phyloP scores from a whole-genome alignment of 2,888 invertebrate genomes.

The Diarsia dahlii region DNA sequence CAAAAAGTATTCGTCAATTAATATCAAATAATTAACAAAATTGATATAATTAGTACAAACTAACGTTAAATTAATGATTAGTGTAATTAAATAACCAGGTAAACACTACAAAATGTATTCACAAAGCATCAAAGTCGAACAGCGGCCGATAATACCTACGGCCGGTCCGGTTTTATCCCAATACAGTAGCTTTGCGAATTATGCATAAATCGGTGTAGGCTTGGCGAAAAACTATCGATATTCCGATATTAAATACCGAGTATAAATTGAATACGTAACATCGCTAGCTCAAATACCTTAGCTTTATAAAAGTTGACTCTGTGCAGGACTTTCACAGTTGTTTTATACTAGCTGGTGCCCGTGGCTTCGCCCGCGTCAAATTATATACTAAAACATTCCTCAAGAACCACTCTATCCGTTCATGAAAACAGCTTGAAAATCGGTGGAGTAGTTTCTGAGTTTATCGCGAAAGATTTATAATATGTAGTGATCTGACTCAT shows the following conservation, averaged over 20 bases:
- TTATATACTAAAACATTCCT: too few relatives aligned
- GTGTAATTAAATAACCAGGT: slow-evolving; percentile 4
- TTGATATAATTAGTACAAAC: background rate
- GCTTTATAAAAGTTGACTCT: background rate
- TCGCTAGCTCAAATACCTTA: background rate
- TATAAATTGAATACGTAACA: background rate
- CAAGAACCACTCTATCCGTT: too few relatives aligned
- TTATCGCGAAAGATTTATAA: too few relatives aligned
- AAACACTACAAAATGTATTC: slow-evolving; percentile 34
- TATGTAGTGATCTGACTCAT: too few relatives aligned
- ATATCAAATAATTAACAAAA: background rate
- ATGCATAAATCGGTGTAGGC: slow-evolving; percentile 47
- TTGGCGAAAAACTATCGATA: background rate
- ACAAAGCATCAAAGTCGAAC: slow-evolving; percentile 34
- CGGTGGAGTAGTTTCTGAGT: too few relatives aligned
- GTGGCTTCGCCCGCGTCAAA: too few relatives aligned
- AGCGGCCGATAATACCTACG: slow-evolving; percentile 24
- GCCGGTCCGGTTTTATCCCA: slow-evolving; percentile 35
- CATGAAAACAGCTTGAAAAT: too few relatives aligned
- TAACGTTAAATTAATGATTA: background rate
- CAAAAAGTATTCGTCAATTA: background rate
- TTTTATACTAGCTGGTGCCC: background rate
- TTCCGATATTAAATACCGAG: background rate
- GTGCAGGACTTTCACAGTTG: background rate
- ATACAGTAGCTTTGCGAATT: slow-evolving; percentile 49